Evolutionary conservation across 92 coral and sea anemone species (phyloP).

Genomic region (Chrysogorgia sp.): DNA sequence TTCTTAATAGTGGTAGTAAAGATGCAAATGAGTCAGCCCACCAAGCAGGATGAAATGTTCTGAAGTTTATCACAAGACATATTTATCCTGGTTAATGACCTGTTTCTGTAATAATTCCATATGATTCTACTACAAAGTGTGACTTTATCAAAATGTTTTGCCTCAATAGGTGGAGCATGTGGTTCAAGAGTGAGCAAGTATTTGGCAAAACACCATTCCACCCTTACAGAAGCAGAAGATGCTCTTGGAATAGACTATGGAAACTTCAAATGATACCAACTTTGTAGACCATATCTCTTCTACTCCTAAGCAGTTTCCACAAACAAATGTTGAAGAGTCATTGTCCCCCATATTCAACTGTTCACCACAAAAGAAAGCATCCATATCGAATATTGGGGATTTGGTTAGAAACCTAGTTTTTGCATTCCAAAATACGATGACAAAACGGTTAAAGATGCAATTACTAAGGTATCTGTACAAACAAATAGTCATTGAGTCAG

Average conservation of each 20-base stretch:
- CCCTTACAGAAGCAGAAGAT: conserved; percentile 64
- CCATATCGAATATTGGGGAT: conserved; percentile 5
- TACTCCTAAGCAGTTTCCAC: neutral
- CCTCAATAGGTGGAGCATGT: conserved; percentile 59
- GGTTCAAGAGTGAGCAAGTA: conserved; percentile 51
- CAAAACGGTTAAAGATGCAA: conserved; percentile 1
- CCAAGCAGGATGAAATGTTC: too few species aligned
- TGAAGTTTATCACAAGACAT: too few species aligned
- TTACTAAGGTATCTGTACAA: neutral
- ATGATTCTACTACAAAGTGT: neutral
- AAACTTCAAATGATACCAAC: neutral
- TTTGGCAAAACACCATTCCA: conserved; percentile 19
- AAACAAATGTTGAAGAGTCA: neutral
- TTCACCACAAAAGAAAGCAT: conserved; percentile 34
- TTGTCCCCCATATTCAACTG: conserved; percentile 51
- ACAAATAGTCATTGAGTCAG: neutral
- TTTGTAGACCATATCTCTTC: neutral
- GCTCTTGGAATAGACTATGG: conserved; percentile 40
- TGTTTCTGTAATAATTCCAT: neutral
- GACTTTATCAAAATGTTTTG: neutral
- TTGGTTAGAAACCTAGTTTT: neutral
- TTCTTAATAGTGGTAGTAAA: too few species aligned
- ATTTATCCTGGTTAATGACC: too few species aligned
- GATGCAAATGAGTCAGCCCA: too few species aligned
- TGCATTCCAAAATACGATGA: conserved; percentile 3